Evolutionary conservation across 2,113 vertebrate species (phyloP).

Genomic region (Vulpes lagopus): DNA sequence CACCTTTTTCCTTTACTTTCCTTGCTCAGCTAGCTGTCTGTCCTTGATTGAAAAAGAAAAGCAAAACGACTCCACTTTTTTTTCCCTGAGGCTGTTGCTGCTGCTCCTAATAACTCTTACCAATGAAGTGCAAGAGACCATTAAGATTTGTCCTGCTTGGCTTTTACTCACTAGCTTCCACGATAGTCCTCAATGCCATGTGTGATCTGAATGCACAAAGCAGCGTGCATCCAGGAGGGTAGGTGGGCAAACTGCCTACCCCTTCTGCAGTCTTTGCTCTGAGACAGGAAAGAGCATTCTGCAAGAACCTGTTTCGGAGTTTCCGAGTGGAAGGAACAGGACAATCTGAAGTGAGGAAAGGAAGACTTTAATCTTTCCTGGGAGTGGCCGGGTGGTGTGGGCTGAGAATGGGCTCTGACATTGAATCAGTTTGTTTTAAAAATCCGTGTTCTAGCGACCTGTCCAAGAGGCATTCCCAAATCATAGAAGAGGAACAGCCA

Average conservation of each 20-base stretch:
- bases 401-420: neutral
- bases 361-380: neutral
- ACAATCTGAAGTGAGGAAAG: neutral
- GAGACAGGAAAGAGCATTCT: neutral
- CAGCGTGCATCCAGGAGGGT: neutral
- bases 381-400: neutral
- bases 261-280: neutral
- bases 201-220: neutral
- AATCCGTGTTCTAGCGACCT: neutral
- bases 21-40: neutral
- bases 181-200: neutral
- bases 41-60: conserved; percentile 40
- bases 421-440: neutral
- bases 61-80: neutral
- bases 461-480: neutral
- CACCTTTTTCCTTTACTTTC: neutral
- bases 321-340: neutral
- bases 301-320: neutral
- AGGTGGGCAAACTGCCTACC: neutral
- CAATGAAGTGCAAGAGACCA: neutral
- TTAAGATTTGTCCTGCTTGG: neutral
- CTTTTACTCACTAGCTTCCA: neutral
- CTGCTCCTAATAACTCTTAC: neutral
- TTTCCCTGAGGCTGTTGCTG: neutral
- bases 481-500: neutral